Evolutionary conservation across 2,888 invertebrate species (phyloP), one percentile per base, ranked within the genome.

Genomic region (Stenichneumon culpator): DNA sequence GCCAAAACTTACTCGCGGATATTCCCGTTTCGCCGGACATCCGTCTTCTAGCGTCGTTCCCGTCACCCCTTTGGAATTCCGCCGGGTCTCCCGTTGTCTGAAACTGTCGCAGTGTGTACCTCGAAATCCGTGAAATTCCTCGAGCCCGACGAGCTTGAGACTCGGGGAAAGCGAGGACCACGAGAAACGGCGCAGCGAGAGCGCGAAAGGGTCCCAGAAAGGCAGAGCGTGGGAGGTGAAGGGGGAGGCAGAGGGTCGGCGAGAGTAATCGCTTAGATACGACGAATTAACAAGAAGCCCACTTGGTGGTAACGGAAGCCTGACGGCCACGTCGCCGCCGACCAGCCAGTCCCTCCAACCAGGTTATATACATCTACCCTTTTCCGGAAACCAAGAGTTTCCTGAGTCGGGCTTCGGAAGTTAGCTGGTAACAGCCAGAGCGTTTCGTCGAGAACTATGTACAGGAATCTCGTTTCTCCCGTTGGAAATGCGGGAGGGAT

Each of bases 211-310:
- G 25, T 47, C 44, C 19, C 16, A 16, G 14, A 54, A 67, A 9
- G 28, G 36, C 22, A n/a, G 4, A 47, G 44, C 16, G 14, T 16
- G 44, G 69, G 57, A 60, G 50, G 28, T 47, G 11, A 22, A 32
- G n/a, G 16, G 28, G 9, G 67, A 22, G 14, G 25, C 14, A 6
- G 57, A 22, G 32, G 60, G 16, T 39, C 22, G 16, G 25, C 11
- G 50, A 54, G 73, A 67, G 72, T 73, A 82, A 78, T 39, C 78
- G 57, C 70, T 78, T 60, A 9, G 78, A 78, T 78, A 67, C 78
- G 54, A 75, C 75, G 63, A 82, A 82, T 77, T 60, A 82, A 65
- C 82, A 28, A 72, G 78, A 73, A 78, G 47, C 72, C 78, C 54
- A 78, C 67, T 82, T 72, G 54, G 68, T 36, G 78, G 50, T 68